Evolutionary conservation across 2,113 vertebrate species (phyloP).

Genomic region (Gymnarchus niloticus): DNA sequence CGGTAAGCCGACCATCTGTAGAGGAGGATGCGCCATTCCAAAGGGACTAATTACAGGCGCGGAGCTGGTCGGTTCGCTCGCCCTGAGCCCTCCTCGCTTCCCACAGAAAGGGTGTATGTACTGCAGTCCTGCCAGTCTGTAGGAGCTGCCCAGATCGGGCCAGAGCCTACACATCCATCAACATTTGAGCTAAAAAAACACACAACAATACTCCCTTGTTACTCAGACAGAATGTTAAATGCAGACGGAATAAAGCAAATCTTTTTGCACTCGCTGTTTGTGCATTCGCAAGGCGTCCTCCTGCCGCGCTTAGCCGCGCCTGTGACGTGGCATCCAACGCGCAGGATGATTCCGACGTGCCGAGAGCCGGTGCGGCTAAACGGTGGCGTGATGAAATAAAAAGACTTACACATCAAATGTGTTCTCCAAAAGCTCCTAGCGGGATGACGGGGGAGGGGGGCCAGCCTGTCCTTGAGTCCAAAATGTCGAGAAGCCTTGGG

Average conservation of each 20-base stretch:
- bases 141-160: background rate
- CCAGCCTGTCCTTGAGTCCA: background rate
- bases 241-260: background rate
- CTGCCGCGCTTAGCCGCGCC: background rate
- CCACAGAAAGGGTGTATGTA: background rate
- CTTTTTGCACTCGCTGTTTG: background rate
- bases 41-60: slow-evolving; percentile 27
- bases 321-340: background rate
- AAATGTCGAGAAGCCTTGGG: background rate
- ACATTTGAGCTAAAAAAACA: background rate
- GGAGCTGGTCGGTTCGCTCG: background rate
- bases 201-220: background rate
- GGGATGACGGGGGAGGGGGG: background rate
- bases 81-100: background rate
- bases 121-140: background rate
- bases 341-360: background rate
- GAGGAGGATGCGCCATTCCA: slow-evolving; percentile 19
- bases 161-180: background rate
- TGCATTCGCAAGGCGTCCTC: background rate
- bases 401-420: background rate
- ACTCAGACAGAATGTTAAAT: background rate
- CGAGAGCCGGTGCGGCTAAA: background rate
- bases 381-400: background rate
- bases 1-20: slow-evolving; percentile 5
- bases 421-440: background rate